Base-by-base conservation (phyloP, 2,888 invertebrate genomes). In the Oscheius sp. region DNA sequence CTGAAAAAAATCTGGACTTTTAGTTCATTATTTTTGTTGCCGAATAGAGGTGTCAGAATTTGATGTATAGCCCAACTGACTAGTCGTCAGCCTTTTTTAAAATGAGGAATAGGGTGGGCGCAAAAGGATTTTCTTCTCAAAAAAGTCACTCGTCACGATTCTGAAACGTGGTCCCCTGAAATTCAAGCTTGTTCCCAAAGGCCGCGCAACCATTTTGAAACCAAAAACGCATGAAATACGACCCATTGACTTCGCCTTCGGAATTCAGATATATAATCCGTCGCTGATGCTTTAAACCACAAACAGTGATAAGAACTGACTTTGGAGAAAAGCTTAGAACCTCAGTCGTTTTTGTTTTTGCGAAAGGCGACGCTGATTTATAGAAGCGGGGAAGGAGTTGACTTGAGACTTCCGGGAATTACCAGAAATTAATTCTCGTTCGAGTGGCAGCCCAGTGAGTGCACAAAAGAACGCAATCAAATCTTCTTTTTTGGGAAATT, bases 1-100 rank as follows among this genome's bases (percentile, higher is more conserved):
- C 70, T 92, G 90, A 74, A 82, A 88, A 25, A 37, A 15, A 37
- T 37, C 15, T 37, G 37, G 8, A 10, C 15, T 37, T 37, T 37
- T 10, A 37, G 15, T 37, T 37, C 15, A 8, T 10, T 10, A 10
- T 37, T 37, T 37, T 15, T 10, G 37, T 10, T 37, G 15, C 37
- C 15, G 37, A 37, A 37, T 37, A 37, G 8, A 8, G 15, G 15
- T 37, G 37, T 37, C 8, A 37, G 37, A 37, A 10, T 37, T 15
- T 37, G 37, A 37, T 37, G 8, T n/a, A n/a, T n/a, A n/a, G n/a
- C n/a, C n/a, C n/a, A n/a, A n/a, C n/a, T n/a, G n/a, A n/a, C n/a
- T n/a, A n/a, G n/a, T n/a, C n/a, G n/a, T n/a, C n/a, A n/a, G n/a
- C n/a, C n/a, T n/a, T n/a, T n/a, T n/a, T n/a, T n/a, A n/a, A n/a